A percentile compares a stretch with the other conserved stretches of the same genome.
These are phyloP conservation scores for Trematocara macrostoma DNA, from an alignment of 2,113 vertebrate species.

Conservation along the genomic window DNA sequence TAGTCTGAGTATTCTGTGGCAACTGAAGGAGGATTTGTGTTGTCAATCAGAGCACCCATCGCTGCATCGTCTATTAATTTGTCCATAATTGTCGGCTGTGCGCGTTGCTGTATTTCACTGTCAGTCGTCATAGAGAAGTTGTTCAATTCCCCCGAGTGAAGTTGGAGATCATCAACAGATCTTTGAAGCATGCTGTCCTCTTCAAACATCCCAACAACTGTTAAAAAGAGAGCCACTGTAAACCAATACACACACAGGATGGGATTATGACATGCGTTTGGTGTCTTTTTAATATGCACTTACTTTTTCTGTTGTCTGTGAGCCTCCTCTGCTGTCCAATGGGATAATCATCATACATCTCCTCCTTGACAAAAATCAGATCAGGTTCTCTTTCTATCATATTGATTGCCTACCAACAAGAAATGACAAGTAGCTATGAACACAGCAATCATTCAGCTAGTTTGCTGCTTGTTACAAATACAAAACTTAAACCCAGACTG, in stretches of 20 bases:
- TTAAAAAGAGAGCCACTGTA: not conserved
- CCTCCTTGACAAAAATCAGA: constrained; percentile 72
- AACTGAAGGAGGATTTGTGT: constrained; percentile 15
- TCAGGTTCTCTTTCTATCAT: constrained; percentile 65
- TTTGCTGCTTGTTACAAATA: not conserved
- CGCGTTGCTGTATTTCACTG: constrained; percentile 32
- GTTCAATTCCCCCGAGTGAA: constrained; percentile 43
- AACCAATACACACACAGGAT: not conserved
- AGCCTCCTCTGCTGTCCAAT: constrained; percentile 53
- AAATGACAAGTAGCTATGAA: not conserved
- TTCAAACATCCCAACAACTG: constrained; percentile 51
- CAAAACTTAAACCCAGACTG: not conserved
- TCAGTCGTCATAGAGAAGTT: constrained; percentile 41
- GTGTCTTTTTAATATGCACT: not conserved
- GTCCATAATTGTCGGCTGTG: constrained; percentile 51
- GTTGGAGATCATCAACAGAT: constrained; percentile 47
- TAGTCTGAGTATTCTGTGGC: constrained; percentile 21
- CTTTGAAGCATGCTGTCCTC: constrained; percentile 44
- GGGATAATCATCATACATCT: constrained; percentile 65
- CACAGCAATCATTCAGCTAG: not conserved
- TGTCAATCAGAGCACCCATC: constrained; percentile 35
- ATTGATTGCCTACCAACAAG: constrained; percentile 47
- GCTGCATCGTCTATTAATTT: constrained; percentile 59
- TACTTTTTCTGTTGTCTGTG: constrained; percentile 50
- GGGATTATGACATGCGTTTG: not conserved